phyloP scores from a whole-genome alignment of 2,888 invertebrate genomes.

The Tachina fera region DNA sequence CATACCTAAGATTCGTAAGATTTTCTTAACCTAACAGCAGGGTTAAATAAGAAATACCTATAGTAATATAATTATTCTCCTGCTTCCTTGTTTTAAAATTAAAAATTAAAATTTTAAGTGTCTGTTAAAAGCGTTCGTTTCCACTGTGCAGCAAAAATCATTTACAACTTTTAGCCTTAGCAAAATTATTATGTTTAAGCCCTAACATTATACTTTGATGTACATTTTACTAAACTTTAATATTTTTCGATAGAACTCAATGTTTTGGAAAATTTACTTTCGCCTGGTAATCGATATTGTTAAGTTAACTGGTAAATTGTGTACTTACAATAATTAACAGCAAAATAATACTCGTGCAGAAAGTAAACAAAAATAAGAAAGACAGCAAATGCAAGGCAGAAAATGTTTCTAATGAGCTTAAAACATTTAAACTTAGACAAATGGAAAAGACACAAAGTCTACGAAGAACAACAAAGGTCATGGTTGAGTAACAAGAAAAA shows the following conservation, averaged over 20 bases:
- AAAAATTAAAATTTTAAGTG: no score
- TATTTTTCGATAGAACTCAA: slow-evolving; percentile 59
- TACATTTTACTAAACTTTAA: slow-evolving; percentile 17
- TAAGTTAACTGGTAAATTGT: slow-evolving; percentile 69
- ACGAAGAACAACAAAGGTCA: slow-evolving; percentile 67
- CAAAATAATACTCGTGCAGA: slow-evolving; percentile 19
- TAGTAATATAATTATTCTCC: no score
- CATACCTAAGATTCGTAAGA: no score
- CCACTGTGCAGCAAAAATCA: no score
- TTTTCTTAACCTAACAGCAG: no score
- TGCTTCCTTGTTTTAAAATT: no score
- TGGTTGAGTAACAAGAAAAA: slow-evolving; percentile 68
- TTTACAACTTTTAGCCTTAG: no score
- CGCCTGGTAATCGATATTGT: slow-evolving; percentile 67
- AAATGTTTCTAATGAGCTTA: slow-evolving; percentile 78
- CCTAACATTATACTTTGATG: no score
- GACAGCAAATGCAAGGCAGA: not conserved
- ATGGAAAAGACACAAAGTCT: slow-evolving; percentile 63
- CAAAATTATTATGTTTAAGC: not conserved
- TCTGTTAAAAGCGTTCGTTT: no score
- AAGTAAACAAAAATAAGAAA: not conserved
- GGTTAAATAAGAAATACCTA: no score
- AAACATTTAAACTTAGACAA: slow-evolving; percentile 71
- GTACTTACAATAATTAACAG: slow-evolving; percentile 68
- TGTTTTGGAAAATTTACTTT: slow-evolving; percentile 69